Percentiles rank a stretch among this genome's conserved stretches.
phyloP scores from a whole-genome alignment of 2,888 invertebrate genomes.

The Lasioglossum pauxillum region DNA sequence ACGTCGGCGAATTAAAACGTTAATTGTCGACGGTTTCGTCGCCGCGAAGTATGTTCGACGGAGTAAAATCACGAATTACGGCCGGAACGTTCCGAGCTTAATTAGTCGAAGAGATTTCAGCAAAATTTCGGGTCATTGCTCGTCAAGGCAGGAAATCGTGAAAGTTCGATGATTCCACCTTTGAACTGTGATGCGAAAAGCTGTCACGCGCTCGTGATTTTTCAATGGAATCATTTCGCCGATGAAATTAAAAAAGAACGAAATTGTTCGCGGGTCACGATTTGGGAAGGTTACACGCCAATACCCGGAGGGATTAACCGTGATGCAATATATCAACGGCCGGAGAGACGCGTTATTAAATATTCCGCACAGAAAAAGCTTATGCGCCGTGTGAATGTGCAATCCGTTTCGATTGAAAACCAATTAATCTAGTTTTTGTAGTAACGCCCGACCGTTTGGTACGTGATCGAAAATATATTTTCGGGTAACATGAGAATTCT shows the following conservation, averaged over 20 bases:
- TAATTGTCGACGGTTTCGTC: neutral
- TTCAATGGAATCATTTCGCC: neutral
- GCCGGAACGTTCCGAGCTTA: neutral
- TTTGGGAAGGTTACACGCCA: neutral
- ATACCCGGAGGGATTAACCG: slow-evolving; percentile 4
- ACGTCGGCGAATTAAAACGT: neutral
- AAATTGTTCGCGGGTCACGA: slow-evolving; percentile 2
- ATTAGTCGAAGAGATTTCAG: neutral
- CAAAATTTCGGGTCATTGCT: neutral
- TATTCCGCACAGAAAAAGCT: neutral
- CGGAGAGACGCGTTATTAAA: neutral
- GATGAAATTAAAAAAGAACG: neutral
- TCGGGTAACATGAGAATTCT: neutral
- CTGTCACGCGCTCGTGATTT: neutral
- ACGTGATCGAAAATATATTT: neutral
- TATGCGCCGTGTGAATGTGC: neutral
- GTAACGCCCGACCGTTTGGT: neutral
- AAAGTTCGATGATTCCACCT: slow-evolving; percentile 5
- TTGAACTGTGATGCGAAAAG: neutral
- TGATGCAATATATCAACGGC: neutral
- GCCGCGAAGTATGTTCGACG: neutral
- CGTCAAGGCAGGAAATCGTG: neutral
- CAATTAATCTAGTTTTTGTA: neutral
- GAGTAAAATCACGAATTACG: neutral
- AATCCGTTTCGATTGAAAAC: slow-evolving; percentile 3